phyloP scores from a whole-genome alignment of 2,888 invertebrate genomes.

The Brachyopa scutellaris region DNA sequence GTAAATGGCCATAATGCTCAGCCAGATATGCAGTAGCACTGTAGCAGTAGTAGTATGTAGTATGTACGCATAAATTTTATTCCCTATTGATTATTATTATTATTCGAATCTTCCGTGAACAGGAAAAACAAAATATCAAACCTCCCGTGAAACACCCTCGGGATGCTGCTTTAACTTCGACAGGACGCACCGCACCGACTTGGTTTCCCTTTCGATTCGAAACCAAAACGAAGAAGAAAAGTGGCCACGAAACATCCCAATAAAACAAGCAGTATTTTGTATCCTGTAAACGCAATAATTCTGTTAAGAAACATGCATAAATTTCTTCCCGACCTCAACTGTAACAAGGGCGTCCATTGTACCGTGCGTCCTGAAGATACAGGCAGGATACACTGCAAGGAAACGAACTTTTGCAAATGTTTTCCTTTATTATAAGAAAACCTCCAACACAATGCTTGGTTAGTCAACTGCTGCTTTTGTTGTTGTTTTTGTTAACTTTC shows the following conservation, averaged over 20 bases:
- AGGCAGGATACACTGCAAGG: slow-evolving; percentile 55
- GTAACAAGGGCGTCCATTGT: slow-evolving; percentile 40
- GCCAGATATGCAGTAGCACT: neutral
- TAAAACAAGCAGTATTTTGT: slow-evolving; percentile 60
- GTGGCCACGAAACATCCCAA: slow-evolving; percentile 65
- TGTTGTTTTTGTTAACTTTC: slow-evolving; percentile 52
- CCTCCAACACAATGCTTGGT: slow-evolving; percentile 49
- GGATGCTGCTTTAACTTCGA: slow-evolving; percentile 23
- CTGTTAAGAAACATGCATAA: slow-evolving; percentile 66
- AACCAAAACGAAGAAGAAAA: slow-evolving; percentile 25
- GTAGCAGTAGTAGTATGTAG: no score
- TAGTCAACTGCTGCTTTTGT: slow-evolving; percentile 36
- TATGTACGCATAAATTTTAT: slow-evolving; percentile 68
- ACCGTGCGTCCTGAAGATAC: slow-evolving; percentile 28
- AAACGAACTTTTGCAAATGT: slow-evolving; percentile 63
- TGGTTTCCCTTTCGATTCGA: slow-evolving; percentile 35
- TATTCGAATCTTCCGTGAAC: slow-evolving; percentile 37
- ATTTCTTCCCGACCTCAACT: slow-evolving; percentile 33
- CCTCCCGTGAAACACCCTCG: slow-evolving; percentile 24
- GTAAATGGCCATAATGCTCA: slow-evolving; percentile 14
- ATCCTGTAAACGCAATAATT: slow-evolving; percentile 66
- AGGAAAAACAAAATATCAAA: slow-evolving; percentile 1
- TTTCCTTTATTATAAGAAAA: slow-evolving; percentile 67
- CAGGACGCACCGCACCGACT: no score
- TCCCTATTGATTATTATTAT: slow-evolving; percentile 63